Base-by-base conservation (phyloP, 2,797 vertebrate species). In the Uromys caudimaculatus region DNA sequence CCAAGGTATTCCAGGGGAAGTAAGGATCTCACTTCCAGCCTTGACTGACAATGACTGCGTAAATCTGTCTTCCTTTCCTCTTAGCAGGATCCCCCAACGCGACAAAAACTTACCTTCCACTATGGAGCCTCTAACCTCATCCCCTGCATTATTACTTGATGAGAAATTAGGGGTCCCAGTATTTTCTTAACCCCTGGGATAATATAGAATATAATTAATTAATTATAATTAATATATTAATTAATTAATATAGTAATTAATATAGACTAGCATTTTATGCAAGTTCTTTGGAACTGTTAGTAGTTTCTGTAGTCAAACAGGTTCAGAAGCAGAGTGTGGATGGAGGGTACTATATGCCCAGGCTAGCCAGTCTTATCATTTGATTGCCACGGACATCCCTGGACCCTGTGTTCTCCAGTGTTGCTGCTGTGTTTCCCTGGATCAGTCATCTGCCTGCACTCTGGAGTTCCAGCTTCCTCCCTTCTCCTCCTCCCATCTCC, bases 241-340 rank as follows among this genome's bases (percentile, higher is more conserved):
- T n/a, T n/a, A n/a, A n/a, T n/a, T n/a, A n/a, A n/a, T n/a, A n/a
- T n/a, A n/a, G n/a, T 23, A 69, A 41, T 79, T 82, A 82, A 86
- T 13, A n/a, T 7, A 56, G 76, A 47, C 16, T n/a, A 35, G 38
- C 79, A 86, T 95, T 96, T 94, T 77, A 86, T 38, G 47, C 41
- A 90, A 67, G 32, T 29, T 89, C 71, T 41, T 94, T 95, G 91
- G 75, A n/a, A 21, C 52, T 73, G 3, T 75, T 82, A 35, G 27
- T 82, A 60, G 24, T 44, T 54, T 93, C 73, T 86, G 0, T 92
- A 64, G 27, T 76, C 44, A 90, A 24, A 29, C 38, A 64, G 69
- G 38, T 95, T 90, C 52, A 19, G 69, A 32, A 17, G 41, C 73
- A 16, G 21, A 52, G 10, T 58, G 54, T 79, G 41, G 2, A 67